Percentiles rank a stretch among this genome's conserved stretches.
phyloP scores from a whole-genome alignment of 1,140 invertebrate species.

The Drusus annulatus region DNA sequence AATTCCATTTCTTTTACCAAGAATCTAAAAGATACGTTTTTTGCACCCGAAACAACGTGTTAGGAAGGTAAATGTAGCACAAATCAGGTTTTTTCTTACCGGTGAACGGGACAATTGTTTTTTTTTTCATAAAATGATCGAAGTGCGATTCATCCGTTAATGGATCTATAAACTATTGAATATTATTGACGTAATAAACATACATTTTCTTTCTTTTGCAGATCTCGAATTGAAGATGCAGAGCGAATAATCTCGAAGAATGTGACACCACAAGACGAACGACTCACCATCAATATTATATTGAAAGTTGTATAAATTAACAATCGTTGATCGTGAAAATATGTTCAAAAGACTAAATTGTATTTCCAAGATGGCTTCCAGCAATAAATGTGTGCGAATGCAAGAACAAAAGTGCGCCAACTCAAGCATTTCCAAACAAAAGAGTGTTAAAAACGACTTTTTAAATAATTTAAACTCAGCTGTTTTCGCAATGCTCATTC shows the following conservation, averaged over 20 bases:
- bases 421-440: background rate
- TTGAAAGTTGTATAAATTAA: background rate
- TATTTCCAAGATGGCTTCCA: background rate
- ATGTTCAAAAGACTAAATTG: background rate
- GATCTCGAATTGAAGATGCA: background rate
- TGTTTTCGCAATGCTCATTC: conserved; percentile 53
- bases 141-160: no score
- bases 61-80: background rate
- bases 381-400: background rate
- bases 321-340: background rate
- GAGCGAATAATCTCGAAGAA: background rate
- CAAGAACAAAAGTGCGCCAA: background rate
- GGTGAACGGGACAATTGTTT: background rate
- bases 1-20: no score
- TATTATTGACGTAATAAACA: background rate
- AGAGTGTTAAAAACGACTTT: conserved; percentile 2
- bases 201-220: background rate
- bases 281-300: background rate
- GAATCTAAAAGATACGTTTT: no score
- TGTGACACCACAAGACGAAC: background rate
- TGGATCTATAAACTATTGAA: background rate
- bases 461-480: conserved; percentile 43
- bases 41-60: background rate
- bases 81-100: background rate
- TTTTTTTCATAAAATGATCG: background rate